phyloP scores from a whole-genome alignment of 1,140 invertebrate genomes.

The Polypedilum pembai region DNA sequence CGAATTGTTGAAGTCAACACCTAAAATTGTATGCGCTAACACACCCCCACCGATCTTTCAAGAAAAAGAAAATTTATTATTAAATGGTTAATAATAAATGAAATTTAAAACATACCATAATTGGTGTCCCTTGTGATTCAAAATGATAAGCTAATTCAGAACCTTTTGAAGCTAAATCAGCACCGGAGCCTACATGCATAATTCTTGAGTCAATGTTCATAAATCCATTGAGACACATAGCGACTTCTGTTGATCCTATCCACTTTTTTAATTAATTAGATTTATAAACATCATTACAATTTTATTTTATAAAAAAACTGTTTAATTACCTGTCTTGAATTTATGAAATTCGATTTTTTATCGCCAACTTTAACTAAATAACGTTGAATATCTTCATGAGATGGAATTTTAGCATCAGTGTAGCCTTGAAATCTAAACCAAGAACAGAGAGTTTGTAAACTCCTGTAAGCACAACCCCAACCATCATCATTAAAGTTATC shows the following conservation, averaged over 20 bases:
- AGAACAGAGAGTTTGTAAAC: slow-evolving; percentile 92
- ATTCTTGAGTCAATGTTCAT: slow-evolving; percentile 74
- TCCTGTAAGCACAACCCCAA: slow-evolving; percentile 99
- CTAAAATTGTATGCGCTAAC: slow-evolving; percentile 94
- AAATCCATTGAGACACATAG: slow-evolving; percentile 81
- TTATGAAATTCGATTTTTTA: slow-evolving; percentile 80
- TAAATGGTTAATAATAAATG: neutral
- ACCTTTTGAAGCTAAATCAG: slow-evolving; percentile 71
- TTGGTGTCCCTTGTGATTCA: slow-evolving; percentile 82
- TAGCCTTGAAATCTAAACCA: slow-evolving; percentile 96
- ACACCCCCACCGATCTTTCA: slow-evolving; percentile 72
- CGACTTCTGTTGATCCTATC: slow-evolving; percentile 98
- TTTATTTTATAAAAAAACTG: too few relatives aligned
- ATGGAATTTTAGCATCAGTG: slow-evolving; percentile 71
- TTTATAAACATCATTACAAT: too few relatives aligned
- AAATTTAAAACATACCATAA: slow-evolving; percentile 86
- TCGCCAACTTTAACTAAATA: slow-evolving; percentile 92
- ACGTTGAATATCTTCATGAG: slow-evolving; percentile 84
- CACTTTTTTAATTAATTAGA: too few relatives aligned
- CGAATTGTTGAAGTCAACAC: slow-evolving; percentile 76
- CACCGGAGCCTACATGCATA: slow-evolving; percentile 72
- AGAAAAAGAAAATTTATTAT: neutral
- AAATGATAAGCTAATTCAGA: slow-evolving; percentile 85
- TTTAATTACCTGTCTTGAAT: slow-evolving; percentile 79
- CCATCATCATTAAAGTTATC: slow-evolving; percentile 90